These are phyloP conservation scores for Ophraella communa DNA, from an alignment of 2,888 invertebrate genomes.

Conservation along the genomic window DNA sequence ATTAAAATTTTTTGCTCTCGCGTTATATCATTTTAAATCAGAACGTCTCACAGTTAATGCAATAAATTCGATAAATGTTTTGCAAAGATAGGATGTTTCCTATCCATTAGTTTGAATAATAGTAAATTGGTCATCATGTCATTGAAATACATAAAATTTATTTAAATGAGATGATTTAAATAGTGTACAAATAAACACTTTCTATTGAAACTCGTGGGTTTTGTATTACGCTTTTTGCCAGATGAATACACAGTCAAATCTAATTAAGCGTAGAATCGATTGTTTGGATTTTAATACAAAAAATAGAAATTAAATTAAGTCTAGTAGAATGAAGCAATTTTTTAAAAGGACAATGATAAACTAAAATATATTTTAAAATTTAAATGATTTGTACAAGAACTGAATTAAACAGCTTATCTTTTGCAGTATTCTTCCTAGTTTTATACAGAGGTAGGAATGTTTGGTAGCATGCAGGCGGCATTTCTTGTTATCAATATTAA, in stretches of 20 bases:
- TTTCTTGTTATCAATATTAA: too few relatives aligned
- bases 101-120: constrained; percentile 33
- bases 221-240: not conserved
- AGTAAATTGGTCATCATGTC: constrained; percentile 30
- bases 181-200: constrained; percentile 31
- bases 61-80: constrained; percentile 32
- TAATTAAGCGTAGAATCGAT: not conserved
- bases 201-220: constrained; percentile 19
- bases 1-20: too few relatives aligned
- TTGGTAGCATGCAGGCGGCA: too few relatives aligned
- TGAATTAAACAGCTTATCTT: too few relatives aligned
- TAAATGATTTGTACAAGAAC: too few relatives aligned
- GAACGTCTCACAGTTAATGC: constrained; percentile 11
- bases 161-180: constrained; percentile 40
- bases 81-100: constrained; percentile 23
- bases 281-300: too few relatives aligned
- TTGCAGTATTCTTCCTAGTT: too few relatives aligned
- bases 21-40: not conserved
- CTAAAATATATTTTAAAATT: too few relatives aligned
- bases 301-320: not conserved
- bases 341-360: too few relatives aligned
- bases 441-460: too few relatives aligned
- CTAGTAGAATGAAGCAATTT: too few relatives aligned
- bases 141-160: constrained; percentile 36
- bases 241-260: not conserved